Evolutionary conservation across 2,797 vertebrate species (phyloP).

Genomic region (Centropyge bicolor): DNA sequence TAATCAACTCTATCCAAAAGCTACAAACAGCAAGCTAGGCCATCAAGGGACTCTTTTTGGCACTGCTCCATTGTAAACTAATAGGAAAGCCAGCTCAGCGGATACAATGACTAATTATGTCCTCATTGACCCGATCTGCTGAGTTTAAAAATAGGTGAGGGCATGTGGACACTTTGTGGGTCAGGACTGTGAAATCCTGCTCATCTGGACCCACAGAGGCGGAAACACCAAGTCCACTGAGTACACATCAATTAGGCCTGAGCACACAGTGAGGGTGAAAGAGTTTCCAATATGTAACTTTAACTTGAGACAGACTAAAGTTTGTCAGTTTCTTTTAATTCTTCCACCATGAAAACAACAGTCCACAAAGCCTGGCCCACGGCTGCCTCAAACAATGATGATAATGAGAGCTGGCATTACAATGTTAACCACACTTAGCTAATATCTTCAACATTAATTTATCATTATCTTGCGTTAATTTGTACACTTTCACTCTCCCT

Average conservation of each 20-base stretch:
- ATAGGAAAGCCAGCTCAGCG: background rate
- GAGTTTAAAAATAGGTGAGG: background rate
- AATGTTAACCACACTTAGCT: background rate
- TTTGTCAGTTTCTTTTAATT: background rate
- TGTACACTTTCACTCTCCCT: background rate
- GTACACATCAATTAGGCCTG: background rate
- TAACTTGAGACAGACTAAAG: background rate
- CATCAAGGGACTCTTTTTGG: background rate
- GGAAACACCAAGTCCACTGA: background rate
- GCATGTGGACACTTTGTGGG: background rate
- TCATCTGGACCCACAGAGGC: conserved; percentile 5
- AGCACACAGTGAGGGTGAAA: background rate
- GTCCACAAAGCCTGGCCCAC: background rate
- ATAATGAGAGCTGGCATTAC: background rate
- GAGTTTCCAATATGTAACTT: background rate
- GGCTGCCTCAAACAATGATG: background rate
- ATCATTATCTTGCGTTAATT: background rate
- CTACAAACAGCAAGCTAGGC: background rate
- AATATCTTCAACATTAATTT: background rate
- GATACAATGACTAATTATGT: background rate
- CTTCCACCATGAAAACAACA: fast-evolving
- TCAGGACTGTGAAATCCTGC: background rate
- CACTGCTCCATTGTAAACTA: background rate
- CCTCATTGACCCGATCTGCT: background rate
- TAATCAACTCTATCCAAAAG: background rate